phyloP scores from a whole-genome alignment of 2,113 vertebrate species.

The Scomber japonicus region DNA sequence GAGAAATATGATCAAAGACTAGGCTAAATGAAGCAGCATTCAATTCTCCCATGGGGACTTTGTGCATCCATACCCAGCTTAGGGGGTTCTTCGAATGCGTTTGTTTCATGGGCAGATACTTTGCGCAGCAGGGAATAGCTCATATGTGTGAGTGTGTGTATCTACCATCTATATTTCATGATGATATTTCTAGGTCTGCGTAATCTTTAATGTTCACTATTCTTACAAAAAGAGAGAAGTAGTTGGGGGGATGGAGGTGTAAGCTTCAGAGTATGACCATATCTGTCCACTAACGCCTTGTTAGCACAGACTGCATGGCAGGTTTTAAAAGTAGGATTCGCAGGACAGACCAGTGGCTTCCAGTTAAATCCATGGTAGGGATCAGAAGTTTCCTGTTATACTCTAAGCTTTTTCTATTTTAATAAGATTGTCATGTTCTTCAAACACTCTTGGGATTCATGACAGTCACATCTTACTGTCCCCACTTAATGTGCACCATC shows the following conservation, averaged over 20 bases:
- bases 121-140: background rate
- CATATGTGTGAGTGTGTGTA: slow-evolving; percentile 6
- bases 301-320: slow-evolving; percentile 12
- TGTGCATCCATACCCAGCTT: slow-evolving; percentile 5
- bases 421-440: slow-evolving; percentile 4
- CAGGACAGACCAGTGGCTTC: background rate
- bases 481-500: background rate
- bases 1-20: slow-evolving; percentile 37
- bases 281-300: slow-evolving; percentile 4
- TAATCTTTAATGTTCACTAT: slow-evolving; percentile 36
- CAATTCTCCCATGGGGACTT: slow-evolving; percentile 28
- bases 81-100: slow-evolving; percentile 15
- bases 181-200: slow-evolving; percentile 45
- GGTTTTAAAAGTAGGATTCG: slow-evolving; percentile 1
- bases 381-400: background rate
- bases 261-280: slow-evolving; percentile 23
- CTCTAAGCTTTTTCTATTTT: slow-evolving; percentile 9
- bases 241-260: slow-evolving; percentile 14
- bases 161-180: slow-evolving; percentile 63
- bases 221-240: slow-evolving; percentile 11
- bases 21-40: slow-evolving; percentile 23
- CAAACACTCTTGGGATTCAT: background rate
- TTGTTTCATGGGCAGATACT: slow-evolving; percentile 20
- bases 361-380: background rate
- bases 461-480: background rate